These are phyloP conservation scores for Eristalis intricaria DNA, from an alignment of 2,888 invertebrate genomes.

Conservation along the genomic window DNA sequence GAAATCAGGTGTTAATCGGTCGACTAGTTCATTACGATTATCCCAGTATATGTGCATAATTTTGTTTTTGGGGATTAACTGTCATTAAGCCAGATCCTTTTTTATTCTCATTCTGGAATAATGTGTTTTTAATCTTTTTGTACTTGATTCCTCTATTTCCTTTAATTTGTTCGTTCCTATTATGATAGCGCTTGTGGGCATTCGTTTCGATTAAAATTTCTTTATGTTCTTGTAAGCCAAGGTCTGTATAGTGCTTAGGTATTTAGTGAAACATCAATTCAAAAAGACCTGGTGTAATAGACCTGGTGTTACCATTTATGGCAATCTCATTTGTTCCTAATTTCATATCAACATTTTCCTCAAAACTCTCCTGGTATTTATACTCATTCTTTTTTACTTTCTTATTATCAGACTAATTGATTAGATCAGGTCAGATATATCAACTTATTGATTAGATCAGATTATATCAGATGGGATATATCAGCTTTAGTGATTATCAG, in stretches of 20 bases:
- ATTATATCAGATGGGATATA: too few species aligned
- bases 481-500: too few species aligned
- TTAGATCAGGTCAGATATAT: too few species aligned
- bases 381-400: too few species aligned
- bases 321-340: not conserved
- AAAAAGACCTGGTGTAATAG: conserved; percentile 13
- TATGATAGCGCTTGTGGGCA: conserved; percentile 37
- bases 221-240: conserved; percentile 29
- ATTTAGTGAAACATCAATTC: conserved; percentile 19
- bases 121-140: conserved; percentile 14
- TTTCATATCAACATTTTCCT: not conserved
- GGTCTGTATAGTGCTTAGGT: conserved; percentile 19
- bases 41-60: conserved; percentile 75
- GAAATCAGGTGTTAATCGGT: conserved; percentile 74
- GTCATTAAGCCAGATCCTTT: conserved; percentile 16
- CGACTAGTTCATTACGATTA: conserved; percentile 76
- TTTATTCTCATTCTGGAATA: conserved; percentile 2
- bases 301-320: not conserved
- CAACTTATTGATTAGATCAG: too few species aligned
- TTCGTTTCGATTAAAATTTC: conserved; percentile 44
- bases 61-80: conserved; percentile 20
- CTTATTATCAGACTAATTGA: too few species aligned
- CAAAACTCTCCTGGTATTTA: too few species aligned
- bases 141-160: conserved; percentile 36
- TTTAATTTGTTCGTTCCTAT: conserved; percentile 34